These are phyloP conservation scores for Drosophila ogumai DNA, from an alignment of 1,140 invertebrate genomes.

Conservation along the genomic window DNA sequence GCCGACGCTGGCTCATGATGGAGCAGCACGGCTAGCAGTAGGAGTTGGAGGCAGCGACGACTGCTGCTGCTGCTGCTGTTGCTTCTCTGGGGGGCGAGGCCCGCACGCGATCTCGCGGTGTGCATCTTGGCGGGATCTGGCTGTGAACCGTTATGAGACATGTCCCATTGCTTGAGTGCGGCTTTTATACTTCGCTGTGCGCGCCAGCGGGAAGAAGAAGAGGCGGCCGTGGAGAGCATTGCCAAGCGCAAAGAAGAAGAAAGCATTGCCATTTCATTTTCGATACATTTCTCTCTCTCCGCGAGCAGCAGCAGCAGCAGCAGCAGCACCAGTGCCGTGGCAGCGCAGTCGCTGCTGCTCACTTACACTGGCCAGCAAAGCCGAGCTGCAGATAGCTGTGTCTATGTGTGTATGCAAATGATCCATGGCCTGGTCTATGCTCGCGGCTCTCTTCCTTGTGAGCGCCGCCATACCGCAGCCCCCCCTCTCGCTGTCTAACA, in stretches of 20 bases:
- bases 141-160: conserved; percentile 85
- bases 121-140: conserved; percentile 84
- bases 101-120: conserved; percentile 74
- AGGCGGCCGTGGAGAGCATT: not conserved
- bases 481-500: conserved; percentile 10
- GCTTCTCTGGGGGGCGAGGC: conserved; percentile 12
- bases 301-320: conserved; percentile 5
- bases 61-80: conserved; percentile 1
- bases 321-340: not conserved
- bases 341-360: conserved; percentile 5
- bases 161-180: conserved; percentile 79
- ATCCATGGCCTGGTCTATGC: conserved; percentile 27
- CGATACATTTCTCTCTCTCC: conserved; percentile 75
- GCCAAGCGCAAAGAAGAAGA: conserved; percentile 39
- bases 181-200: conserved; percentile 83
- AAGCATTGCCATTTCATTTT: conserved; percentile 84
- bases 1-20: conserved; percentile 10
- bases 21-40: conserved; percentile 8
- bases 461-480: no score
- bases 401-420: conserved; percentile 2
- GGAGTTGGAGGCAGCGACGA: conserved; percentile 32
- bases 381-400: conserved; percentile 7
- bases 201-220: conserved; percentile 1
- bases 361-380: conserved; percentile 44
- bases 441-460: conserved; percentile 48